phyloP scores from a whole-genome alignment of 2,797 vertebrate species.

The Tangara arthus region DNA sequence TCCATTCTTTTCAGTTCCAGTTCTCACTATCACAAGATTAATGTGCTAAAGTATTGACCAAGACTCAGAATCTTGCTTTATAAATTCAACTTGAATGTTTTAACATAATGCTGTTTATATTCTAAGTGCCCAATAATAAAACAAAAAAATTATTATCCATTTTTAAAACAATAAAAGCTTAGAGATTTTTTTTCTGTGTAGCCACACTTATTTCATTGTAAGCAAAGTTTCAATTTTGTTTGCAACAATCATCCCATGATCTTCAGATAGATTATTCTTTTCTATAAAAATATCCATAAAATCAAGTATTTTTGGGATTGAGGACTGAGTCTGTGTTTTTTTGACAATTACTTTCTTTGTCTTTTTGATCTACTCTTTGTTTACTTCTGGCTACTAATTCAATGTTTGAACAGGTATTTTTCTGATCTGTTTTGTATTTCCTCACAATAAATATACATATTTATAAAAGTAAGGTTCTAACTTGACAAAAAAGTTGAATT shows the following conservation, averaged over 20 bases:
- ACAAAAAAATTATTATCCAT: background rate
- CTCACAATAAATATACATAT: background rate
- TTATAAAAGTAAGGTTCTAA: background rate
- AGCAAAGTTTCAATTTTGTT: background rate
- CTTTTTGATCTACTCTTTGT: background rate
- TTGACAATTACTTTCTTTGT: background rate
- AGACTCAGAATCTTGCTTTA: background rate
- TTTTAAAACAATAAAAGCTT: background rate
- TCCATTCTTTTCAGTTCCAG: background rate
- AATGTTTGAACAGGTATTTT: background rate
- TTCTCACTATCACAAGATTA: background rate
- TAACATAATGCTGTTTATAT: background rate
- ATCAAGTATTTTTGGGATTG: background rate
- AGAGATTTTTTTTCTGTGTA: background rate
- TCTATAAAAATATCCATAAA: background rate
- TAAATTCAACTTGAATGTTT: background rate
- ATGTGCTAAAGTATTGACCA: background rate
- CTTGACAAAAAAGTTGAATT: background rate
- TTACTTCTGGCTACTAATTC: background rate
- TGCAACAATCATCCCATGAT: background rate
- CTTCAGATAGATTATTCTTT: background rate
- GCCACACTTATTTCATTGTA: background rate
- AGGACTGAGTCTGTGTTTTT: background rate
- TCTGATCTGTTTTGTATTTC: background rate
- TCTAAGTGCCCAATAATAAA: background rate